These are phyloP conservation scores for Liolophura sinensis DNA, from an alignment of 1,140 invertebrate genomes.

Conservation along the genomic window DNA sequence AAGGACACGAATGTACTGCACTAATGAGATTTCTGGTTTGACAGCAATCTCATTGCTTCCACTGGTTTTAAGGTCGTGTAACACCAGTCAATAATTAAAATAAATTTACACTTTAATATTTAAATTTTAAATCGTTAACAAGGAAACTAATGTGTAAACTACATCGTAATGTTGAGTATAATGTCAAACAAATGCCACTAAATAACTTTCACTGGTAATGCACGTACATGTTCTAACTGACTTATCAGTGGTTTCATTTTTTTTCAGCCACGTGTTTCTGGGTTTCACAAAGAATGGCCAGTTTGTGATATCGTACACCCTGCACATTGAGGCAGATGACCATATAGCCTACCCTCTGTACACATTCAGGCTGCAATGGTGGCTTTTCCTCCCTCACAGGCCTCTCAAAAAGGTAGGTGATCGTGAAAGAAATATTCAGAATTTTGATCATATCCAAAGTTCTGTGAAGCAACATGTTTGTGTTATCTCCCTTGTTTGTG, in stretches of 20 bases:
- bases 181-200: constrained; percentile 3
- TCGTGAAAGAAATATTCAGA: neutral
- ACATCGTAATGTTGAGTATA: neutral
- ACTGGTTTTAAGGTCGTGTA: too few relatives aligned
- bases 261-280: constrained; percentile 80
- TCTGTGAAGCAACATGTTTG: too few relatives aligned
- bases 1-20: too few relatives aligned
- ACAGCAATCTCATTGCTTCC: too few relatives aligned
- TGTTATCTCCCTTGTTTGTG: too few relatives aligned
- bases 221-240: neutral
- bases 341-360: constrained; percentile 52
- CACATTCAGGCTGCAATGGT: constrained; percentile 71
- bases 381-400: constrained; percentile 69
- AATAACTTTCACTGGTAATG: neutral
- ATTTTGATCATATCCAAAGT: too few relatives aligned
- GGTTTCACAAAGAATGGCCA: constrained; percentile 91
- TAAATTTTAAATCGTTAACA: neutral
- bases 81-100: too few relatives aligned
- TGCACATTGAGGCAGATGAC: constrained; percentile 65
- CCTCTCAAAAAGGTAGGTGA: constrained; percentile 67
- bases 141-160: neutral
- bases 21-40: neutral
- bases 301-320: constrained; percentile 86
- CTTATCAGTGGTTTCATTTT: constrained; percentile 19
- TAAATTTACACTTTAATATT: neutral